Evolutionary conservation across 2,888 invertebrate species (phyloP).

Genomic region (Rhagium mordax): DNA sequence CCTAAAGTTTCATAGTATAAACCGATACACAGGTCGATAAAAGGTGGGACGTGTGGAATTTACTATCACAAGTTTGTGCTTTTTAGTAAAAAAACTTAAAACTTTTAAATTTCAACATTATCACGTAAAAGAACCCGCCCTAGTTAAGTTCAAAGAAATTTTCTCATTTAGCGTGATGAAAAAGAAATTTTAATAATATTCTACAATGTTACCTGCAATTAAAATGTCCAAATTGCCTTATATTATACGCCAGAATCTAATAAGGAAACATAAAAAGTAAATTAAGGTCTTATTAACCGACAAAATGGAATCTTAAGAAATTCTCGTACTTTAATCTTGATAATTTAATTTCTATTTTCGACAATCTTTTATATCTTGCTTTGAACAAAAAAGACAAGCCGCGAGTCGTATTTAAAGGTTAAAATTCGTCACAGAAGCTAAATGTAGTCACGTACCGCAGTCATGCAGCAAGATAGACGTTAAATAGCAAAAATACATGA

Average conservation of each 20-base stretch:
- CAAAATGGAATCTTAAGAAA: constrained; percentile 25
- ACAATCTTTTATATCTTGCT: constrained; percentile 13
- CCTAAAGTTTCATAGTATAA: too few species aligned
- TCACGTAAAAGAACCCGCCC: not conserved
- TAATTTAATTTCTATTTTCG: constrained; percentile 33
- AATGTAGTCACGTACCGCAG: constrained; percentile 41
- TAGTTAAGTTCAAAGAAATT: not conserved
- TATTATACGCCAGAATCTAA: constrained; percentile 30
- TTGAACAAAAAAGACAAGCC: constrained; percentile 16
- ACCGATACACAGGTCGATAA: too few species aligned
- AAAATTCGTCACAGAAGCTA: constrained; percentile 22
- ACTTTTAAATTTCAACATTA: not conserved
- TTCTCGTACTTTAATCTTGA: constrained; percentile 27
- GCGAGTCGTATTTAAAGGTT: constrained; percentile 6
- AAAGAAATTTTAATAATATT: constrained; percentile 8
- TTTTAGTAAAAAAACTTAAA: too few species aligned
- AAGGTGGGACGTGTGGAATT: too few species aligned
- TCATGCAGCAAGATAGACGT: constrained; percentile 31
- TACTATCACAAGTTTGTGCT: too few species aligned
- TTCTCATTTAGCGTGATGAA: not conserved
- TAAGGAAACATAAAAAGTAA: constrained; percentile 31
- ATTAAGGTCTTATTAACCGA: constrained; percentile 32
- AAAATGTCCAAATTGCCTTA: constrained; percentile 17
- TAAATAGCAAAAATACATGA: constrained; percentile 42
- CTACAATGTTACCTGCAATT: constrained; percentile 21